Percentiles rank a stretch among this genome's conserved stretches.
Conservation (phyloP, 2,888 invertebrate genomes). For the Pandemis heparana region DNA sequence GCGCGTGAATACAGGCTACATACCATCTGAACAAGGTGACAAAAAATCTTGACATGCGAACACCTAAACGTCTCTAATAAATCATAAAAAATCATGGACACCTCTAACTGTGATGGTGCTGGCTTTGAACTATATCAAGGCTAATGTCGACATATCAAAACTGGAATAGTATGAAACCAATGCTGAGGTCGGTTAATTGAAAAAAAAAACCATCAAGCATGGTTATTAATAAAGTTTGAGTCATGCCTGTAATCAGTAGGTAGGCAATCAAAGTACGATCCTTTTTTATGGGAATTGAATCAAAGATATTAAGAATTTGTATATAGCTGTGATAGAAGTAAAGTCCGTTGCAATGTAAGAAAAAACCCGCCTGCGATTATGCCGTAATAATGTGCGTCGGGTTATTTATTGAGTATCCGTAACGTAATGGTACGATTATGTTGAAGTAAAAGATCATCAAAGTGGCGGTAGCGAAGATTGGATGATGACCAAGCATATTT, state of each 20-base stretch:
- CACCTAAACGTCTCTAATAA: conserved; percentile 58
- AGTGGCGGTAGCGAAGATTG: conserved; percentile 15
- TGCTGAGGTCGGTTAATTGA: conserved; percentile 21
- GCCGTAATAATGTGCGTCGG: neutral
- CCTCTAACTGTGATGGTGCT: conserved; percentile 53
- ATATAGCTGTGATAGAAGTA: neutral
- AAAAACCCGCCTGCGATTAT: neutral
- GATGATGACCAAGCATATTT: conserved; percentile 28
- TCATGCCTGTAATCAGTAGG: neutral
- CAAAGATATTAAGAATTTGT: neutral
- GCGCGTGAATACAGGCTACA: conserved; percentile 47
- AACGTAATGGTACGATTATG: conserved; percentile 18
- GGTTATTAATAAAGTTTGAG: conserved; percentile 28
- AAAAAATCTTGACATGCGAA: conserved; percentile 68
- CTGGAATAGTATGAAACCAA: conserved; percentile 27
- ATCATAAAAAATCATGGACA: conserved; percentile 60
- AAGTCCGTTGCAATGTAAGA: neutral
- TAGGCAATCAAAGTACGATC: neutral
- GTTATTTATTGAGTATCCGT: conserved; percentile 17
- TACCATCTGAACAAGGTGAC: conserved; percentile 51
- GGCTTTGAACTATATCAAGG: conserved; percentile 78
- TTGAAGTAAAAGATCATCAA: conserved; percentile 13
- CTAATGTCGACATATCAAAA: conserved; percentile 45
- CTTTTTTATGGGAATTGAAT: neutral
- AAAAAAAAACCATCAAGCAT: conserved; percentile 14